Evolutionary conservation across 2,113 vertebrate genomes (phyloP), one percentile per base, ranked within the genome.

Genomic region (Melozone crissalis): DNA sequence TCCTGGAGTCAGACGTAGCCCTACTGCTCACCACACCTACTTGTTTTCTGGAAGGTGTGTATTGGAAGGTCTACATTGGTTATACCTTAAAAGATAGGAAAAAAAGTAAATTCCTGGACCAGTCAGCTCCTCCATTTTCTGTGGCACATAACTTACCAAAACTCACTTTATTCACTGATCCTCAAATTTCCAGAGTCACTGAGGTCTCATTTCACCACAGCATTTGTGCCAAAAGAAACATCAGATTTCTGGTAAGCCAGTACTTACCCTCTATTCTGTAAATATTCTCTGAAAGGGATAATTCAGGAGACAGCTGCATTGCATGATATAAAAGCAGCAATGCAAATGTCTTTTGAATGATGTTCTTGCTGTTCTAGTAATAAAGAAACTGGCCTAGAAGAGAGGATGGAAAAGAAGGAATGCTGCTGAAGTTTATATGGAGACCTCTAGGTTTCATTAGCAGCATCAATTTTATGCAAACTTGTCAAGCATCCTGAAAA

Each of bases 1-100:
- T 7, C 17, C 8, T 21, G 11, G 9, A 7, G 4, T 66, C 51
- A 31, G 23, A 23, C 1, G 1, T n/a, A 68, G 13, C 23, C 14
- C 33, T n/a, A 5, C 21, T 61, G 43, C 10, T 39, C 21, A 30
- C 63, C 52, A 47, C 10, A 27, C 4, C 28, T 55, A 8, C 5
- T 21, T 55, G 51, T 13, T 72, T 81, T 75, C 35, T 87, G 30
- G n/a, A 61, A 54, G 14, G 28, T 66, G 26, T 57, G 6, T 20
- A 13, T 9, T 62, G 41, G 22, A 84, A 74, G 5, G 15, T 35
- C 27, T 72, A 2, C 6, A 5, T 4, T 47, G 16, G 5, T 13
- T 86, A 11, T 21, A 57, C 15, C 16, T 80, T 39, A 72, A 21
- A 5, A 3, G 30, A n/a, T 2, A n/a, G 2, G 12, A 66, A 11